Percentiles rank a stretch among this genome's conserved stretches.
Conservation (phyloP, 2,797 vertebrate species). For the Chaunax sp. region DNA sequence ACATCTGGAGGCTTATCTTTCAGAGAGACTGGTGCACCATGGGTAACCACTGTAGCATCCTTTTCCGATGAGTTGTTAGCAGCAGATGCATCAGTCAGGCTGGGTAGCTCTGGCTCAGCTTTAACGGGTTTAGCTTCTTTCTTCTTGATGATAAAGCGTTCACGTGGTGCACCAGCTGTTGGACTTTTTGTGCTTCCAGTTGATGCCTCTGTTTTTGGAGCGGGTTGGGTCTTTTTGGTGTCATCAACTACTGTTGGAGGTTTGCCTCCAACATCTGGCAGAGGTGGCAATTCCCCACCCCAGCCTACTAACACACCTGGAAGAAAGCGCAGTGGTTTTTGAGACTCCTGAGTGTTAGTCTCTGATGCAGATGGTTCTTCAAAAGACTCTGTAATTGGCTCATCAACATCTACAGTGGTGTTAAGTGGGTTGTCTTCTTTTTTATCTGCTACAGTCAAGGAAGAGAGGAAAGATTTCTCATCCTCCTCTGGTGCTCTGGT, state of each 20-base stretch:
- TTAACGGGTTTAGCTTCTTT: slow-evolving; percentile 80
- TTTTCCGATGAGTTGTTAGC: slow-evolving; percentile 48
- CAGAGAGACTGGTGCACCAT: slow-evolving; percentile 83
- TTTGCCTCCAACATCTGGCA: slow-evolving; percentile 88
- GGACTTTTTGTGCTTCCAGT: slow-evolving; percentile 75
- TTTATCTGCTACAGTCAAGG: slow-evolving; percentile 86
- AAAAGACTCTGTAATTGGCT: slow-evolving; percentile 67
- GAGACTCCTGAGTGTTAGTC: slow-evolving; percentile 82
- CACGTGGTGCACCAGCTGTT: slow-evolving; percentile 74
- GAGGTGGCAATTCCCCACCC: slow-evolving; percentile 90
- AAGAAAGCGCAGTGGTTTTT: slow-evolving; percentile 95
- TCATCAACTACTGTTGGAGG: slow-evolving; percentile 82
- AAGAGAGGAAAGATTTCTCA: slow-evolving; percentile 90
- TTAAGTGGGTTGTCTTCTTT: slow-evolving; percentile 86
- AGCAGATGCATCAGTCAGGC: slow-evolving; percentile 47
- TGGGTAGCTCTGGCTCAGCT: slow-evolving; percentile 61
- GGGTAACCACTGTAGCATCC: slow-evolving; percentile 72
- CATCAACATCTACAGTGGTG: slow-evolving; percentile 78
- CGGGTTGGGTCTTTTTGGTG: slow-evolving; percentile 80
- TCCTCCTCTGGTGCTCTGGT: slow-evolving; percentile 80
- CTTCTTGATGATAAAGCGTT: slow-evolving; percentile 86
- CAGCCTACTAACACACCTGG: slow-evolving; percentile 95
- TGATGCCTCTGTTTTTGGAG: slow-evolving; percentile 56
- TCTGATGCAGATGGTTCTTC: slow-evolving; percentile 83
- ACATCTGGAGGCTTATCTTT: slow-evolving; percentile 96